Conservation (phyloP, 53 echinoderm and acorn worm species). For the Stichopus horrens region DNA sequence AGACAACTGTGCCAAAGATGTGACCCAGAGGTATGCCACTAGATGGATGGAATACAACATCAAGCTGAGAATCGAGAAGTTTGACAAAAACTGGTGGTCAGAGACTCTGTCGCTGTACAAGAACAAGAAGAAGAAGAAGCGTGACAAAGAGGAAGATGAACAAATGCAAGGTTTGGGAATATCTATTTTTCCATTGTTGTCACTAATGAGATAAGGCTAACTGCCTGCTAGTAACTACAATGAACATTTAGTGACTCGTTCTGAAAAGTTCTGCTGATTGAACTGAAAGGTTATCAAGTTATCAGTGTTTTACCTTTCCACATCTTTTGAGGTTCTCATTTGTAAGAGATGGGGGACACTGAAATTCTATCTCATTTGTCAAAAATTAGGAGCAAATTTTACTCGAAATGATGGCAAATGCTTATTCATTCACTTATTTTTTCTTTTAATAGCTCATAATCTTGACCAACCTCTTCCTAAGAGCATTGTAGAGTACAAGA, state of each 20-base stretch:
- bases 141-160: slow-evolving; percentile 67
- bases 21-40: slow-evolving; percentile 83
- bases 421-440: background rate
- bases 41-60: slow-evolving; percentile 85
- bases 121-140: slow-evolving; percentile 51
- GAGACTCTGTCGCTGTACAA: slow-evolving; percentile 71
- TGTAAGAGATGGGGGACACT: too few species aligned
- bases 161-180: slow-evolving; percentile 65
- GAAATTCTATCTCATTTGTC: too few species aligned
- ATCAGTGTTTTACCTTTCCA: background rate
- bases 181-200: background rate
- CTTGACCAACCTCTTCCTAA: slow-evolving; percentile 80
- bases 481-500: slow-evolving; percentile 81
- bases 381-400: background rate
- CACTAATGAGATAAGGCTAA: too few species aligned
- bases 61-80: slow-evolving; percentile 65
- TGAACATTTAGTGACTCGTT: too few species aligned
- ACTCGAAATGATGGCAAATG: background rate
- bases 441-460: slow-evolving; percentile 60
- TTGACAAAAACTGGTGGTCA: slow-evolving; percentile 80
- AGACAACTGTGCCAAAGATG: slow-evolving; percentile 83
- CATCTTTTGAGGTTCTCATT: background rate
- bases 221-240: too few species aligned
- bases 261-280: too few species aligned
- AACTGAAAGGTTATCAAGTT: background rate